Conservation (phyloP, 2,113 vertebrate species). For the Jaculus jaculus region DNA sequence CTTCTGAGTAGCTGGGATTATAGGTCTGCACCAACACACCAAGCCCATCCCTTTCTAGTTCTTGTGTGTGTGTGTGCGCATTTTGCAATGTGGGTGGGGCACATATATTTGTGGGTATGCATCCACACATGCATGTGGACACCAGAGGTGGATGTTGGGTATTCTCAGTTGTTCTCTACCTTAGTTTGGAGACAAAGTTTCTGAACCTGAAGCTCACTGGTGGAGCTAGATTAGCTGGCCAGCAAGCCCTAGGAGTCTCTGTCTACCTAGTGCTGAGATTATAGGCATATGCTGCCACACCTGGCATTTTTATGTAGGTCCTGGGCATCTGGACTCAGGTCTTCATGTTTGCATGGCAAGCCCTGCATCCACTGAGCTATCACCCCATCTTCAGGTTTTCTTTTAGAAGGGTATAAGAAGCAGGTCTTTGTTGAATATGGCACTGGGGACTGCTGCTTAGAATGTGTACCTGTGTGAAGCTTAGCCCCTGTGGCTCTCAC, state of each 20-base stretch:
- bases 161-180: not conserved
- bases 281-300: too few species aligned
- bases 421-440: not conserved
- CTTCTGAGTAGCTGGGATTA: not conserved
- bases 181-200: not conserved
- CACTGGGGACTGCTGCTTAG: not conserved
- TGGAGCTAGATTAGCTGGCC: not conserved
- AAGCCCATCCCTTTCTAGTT: too few species aligned
- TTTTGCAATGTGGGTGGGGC: not conserved
- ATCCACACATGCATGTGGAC: not conserved
- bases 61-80: not conserved
- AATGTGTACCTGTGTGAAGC: not conserved
- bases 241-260: too few species aligned
- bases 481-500: not conserved
- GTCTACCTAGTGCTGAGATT: not conserved
- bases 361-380: too few species aligned
- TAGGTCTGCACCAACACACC: not conserved
- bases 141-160: not conserved
- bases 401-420: not conserved
- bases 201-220: not conserved
- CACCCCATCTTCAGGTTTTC: not conserved
- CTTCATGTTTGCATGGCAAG: not conserved
- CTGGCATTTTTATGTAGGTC: not conserved
- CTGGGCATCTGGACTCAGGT: not conserved
- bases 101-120: too few species aligned